Evolutionary conservation across 1,140 invertebrate species (phyloP).

Genomic region (Platyscapa corneri): DNA sequence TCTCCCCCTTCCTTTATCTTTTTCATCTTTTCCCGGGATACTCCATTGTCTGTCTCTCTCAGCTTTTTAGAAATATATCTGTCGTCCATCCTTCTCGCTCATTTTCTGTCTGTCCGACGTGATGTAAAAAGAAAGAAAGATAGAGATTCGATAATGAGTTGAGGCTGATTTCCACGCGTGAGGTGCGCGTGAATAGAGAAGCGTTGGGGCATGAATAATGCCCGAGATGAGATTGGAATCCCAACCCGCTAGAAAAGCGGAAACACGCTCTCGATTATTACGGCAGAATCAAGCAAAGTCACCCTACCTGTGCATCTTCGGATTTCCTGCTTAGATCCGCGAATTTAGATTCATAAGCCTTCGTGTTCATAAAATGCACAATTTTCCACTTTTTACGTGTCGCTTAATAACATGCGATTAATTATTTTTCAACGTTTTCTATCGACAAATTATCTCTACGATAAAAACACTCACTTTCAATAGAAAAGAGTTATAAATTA

Average conservation of each 20-base stretch:
- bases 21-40: not conserved
- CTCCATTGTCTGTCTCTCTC: conserved; percentile 8
- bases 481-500: no score
- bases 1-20: not conserved
- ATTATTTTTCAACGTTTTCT: not conserved
- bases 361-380: not conserved
- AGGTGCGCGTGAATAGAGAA: conserved; percentile 28
- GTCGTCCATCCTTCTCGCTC: not conserved
- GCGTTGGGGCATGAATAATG: conserved; percentile 45
- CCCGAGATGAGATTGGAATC: conserved; percentile 44
- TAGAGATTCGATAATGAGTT: conserved; percentile 39
- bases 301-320: not conserved
- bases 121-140: conserved; percentile 19
- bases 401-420: not conserved
- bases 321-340: not conserved
- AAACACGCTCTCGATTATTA: conserved; percentile 43
- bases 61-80: not conserved
- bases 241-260: conserved; percentile 33
- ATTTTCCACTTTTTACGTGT: not conserved
- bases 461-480: no score
- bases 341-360: not conserved
- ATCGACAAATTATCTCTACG: no score
- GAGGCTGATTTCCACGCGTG: conserved; percentile 36
- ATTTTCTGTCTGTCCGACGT: not conserved
- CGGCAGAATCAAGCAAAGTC: conserved; percentile 25